Evolutionary conservation across 53 echinoderm and acorn worm species (phyloP).

Genomic region (Crossaster papposus): DNA sequence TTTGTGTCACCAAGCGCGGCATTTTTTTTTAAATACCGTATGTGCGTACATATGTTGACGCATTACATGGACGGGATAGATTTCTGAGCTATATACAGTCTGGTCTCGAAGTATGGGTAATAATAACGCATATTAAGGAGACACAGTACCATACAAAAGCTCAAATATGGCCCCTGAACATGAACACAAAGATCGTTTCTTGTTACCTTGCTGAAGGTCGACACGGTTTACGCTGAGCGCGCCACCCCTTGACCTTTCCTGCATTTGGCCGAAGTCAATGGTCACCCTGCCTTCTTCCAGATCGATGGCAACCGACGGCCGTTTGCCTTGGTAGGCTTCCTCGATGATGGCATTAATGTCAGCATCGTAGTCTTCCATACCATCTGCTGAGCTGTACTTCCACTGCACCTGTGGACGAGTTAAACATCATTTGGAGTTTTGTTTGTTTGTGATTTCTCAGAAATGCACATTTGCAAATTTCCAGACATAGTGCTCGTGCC

Average conservation of each 20-base stretch:
- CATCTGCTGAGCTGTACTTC: slow-evolving; percentile 20
- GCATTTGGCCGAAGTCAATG: slow-evolving; percentile 55
- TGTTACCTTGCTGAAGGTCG: slow-evolving; percentile 19
- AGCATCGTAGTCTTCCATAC: slow-evolving; percentile 56
- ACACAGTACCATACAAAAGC: no score
- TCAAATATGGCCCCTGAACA: no score
- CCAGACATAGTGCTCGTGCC: no score
- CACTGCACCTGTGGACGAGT: slow-evolving; percentile 13
- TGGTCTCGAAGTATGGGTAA: no score
- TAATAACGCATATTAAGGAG: no score
- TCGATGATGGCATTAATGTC: slow-evolving; percentile 55
- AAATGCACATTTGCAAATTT: no score
- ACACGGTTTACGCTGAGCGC: slow-evolving; percentile 10
- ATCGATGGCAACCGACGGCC: slow-evolving; percentile 17
- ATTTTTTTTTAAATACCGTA: no score
- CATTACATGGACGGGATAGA: no score
- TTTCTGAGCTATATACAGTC: no score
- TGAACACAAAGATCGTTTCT: not conserved
- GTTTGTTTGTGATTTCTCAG: not conserved
- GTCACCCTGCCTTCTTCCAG: slow-evolving; percentile 4
- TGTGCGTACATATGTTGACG: no score
- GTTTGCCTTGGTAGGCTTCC: slow-evolving; percentile 53
- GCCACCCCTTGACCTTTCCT: slow-evolving; percentile 32
- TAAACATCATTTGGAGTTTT: not conserved
- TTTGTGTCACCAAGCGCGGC: no score